These are phyloP conservation scores for Platysternon megacephalum DNA, from an alignment of 2,113 vertebrate species.

Conservation along the genomic window DNA sequence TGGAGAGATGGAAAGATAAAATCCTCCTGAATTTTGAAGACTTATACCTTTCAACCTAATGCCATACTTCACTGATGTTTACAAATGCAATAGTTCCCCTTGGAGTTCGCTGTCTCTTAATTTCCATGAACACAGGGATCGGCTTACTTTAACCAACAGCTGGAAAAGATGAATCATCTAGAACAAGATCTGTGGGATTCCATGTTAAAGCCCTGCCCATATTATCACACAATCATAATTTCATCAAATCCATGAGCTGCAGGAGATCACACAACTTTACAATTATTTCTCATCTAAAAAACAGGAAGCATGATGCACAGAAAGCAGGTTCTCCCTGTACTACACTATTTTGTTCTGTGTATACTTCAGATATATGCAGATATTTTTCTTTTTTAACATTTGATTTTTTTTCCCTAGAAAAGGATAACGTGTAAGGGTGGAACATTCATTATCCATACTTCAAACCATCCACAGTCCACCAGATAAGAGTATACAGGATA, in stretches of 20 bases:
- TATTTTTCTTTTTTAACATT: background rate
- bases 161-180: constrained; percentile 36
- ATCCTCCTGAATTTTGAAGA: background rate
- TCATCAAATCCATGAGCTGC: background rate
- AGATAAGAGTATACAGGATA: rapidly evolving
- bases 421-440: background rate
- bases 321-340: background rate
- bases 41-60: background rate
- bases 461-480: background rate
- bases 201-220: background rate
- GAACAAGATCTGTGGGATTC: background rate
- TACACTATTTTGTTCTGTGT: background rate
- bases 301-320: background rate
- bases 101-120: background rate
- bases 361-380: background rate
- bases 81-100: background rate
- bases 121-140: constrained; percentile 12
- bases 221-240: background rate
- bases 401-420: background rate
- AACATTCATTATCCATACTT: background rate
- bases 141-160: constrained; percentile 20
- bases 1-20: background rate
- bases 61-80: background rate
- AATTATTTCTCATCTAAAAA: background rate
- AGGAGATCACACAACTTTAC: background rate